A percentile compares a stretch with the other conserved stretches of the same genome.
These are phyloP conservation scores for Lanius collurio DNA, from an alignment of 2,113 vertebrate genomes.

Conservation along the genomic window DNA sequence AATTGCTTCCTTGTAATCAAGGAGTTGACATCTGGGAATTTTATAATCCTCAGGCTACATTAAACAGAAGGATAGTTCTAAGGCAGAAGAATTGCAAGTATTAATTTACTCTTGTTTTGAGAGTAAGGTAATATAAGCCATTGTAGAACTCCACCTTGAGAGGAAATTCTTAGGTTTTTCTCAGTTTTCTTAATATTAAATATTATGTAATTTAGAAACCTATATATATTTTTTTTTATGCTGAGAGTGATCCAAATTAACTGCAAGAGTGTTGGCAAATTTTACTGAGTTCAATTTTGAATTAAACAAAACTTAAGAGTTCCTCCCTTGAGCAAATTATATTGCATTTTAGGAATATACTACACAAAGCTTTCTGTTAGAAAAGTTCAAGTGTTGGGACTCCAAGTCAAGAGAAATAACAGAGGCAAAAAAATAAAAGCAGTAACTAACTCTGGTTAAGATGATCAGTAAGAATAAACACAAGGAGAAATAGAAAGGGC, in stretches of 20 bases:
- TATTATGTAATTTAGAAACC: not conserved
- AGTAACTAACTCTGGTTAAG: not conserved
- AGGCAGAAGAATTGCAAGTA: not conserved
- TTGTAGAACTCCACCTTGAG: not conserved
- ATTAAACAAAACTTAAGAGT: not conserved
- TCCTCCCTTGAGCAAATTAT: not conserved
- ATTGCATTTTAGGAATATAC: not conserved
- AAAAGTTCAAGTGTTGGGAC: not conserved
- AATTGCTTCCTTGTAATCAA: constrained; percentile 62
- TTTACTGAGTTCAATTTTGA: not conserved
- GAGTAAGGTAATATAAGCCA: not conserved
- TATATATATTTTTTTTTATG: not conserved
- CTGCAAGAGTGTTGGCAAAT: not conserved
- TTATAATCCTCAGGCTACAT: not conserved
- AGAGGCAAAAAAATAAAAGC: not conserved
- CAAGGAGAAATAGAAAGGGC: not conserved
- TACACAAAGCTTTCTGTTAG: not conserved
- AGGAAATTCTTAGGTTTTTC: constrained; percentile 24
- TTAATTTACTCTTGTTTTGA: not conserved
- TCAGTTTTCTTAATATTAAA: constrained; percentile 8
- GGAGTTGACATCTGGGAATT: constrained; percentile 2
- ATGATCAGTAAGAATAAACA: not conserved
- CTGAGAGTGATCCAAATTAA: not conserved
- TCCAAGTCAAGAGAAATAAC: not conserved
- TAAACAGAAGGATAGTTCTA: not conserved